Conservation (phyloP, 2,113 vertebrate genomes). For the Uria aalge region DNA sequence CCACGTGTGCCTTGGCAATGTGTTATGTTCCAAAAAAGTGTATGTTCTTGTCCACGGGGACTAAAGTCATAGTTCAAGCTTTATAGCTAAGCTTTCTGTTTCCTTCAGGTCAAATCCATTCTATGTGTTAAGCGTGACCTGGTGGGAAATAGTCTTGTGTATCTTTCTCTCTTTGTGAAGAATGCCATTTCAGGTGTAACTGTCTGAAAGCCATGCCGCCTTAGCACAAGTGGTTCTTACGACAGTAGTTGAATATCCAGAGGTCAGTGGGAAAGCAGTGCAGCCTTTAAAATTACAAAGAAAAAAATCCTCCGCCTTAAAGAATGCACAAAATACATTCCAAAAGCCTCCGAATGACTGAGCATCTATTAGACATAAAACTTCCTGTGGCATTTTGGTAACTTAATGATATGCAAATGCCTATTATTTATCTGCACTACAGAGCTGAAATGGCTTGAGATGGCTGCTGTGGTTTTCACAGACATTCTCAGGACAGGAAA, state of each 20-base stretch:
- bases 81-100: background rate
- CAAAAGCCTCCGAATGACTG: background rate
- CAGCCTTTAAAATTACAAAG: conserved; percentile 1
- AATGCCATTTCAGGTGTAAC: background rate
- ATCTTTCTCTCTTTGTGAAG: background rate
- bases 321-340: conserved; percentile 28
- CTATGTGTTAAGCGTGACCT: background rate
- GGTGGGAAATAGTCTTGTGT: background rate
- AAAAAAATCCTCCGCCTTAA: conserved; percentile 1
- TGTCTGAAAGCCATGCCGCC: background rate
- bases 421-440: background rate
- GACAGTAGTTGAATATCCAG: background rate
- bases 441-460: background rate
- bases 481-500: background rate
- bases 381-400: background rate
- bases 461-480: conserved; percentile 21
- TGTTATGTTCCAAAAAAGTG: background rate
- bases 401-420: background rate
- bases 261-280: background rate
- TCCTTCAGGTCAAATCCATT: background rate
- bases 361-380: background rate
- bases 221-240: background rate
- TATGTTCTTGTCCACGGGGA: background rate
- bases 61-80: background rate
- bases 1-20: background rate